Evolutionary conservation across 2,797 vertebrate genomes (phyloP).

Genomic region (Acanthopagrus latus): DNA sequence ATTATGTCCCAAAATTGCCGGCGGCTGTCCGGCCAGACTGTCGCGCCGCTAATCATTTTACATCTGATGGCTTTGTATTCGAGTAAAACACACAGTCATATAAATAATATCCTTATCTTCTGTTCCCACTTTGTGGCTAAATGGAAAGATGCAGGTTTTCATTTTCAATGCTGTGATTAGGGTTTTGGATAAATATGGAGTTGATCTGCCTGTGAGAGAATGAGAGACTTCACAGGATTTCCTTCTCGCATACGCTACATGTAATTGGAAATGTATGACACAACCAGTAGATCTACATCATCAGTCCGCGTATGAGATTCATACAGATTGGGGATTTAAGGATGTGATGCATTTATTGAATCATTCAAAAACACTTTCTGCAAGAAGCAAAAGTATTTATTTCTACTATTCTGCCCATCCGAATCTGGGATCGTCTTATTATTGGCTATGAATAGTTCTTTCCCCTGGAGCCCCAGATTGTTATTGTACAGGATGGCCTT

Average conservation of each 20-base stretch:
- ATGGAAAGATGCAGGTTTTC: slow-evolving; percentile 54
- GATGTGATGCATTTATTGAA: slow-evolving; percentile 12
- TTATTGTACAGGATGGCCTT: slow-evolving; percentile 90
- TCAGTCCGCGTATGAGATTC: not conserved
- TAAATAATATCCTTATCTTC: slow-evolving; percentile 69
- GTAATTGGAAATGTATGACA: slow-evolving; percentile 42
- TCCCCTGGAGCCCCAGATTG: slow-evolving; percentile 90
- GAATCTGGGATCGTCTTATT: slow-evolving; percentile 88
- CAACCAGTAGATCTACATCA: slow-evolving; percentile 14
- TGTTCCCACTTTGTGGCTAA: slow-evolving; percentile 39
- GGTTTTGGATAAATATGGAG: slow-evolving; percentile 69
- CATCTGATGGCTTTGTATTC: slow-evolving; percentile 65
- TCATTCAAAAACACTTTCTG: slow-evolving; percentile 41
- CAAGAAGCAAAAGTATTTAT: slow-evolving; percentile 46
- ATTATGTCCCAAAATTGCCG: slow-evolving; percentile 70
- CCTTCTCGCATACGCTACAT: slow-evolving; percentile 27
- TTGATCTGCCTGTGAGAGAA: slow-evolving; percentile 70
- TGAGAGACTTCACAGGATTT: slow-evolving; percentile 58
- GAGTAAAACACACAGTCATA: slow-evolving; percentile 58
- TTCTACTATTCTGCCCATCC: slow-evolving; percentile 84
- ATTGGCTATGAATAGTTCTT: slow-evolving; percentile 90
- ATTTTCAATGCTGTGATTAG: slow-evolving; percentile 50
- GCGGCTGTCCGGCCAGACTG: slow-evolving; percentile 56
- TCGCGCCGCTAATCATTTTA: slow-evolving; percentile 60
- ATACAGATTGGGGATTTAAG: slow-evolving; percentile 15